A percentile compares a stretch with the other conserved stretches of the same genome.
Evolutionary conservation across 2,113 vertebrate species (phyloP).

Genomic region (Centrocercus urophasianus): DNA sequence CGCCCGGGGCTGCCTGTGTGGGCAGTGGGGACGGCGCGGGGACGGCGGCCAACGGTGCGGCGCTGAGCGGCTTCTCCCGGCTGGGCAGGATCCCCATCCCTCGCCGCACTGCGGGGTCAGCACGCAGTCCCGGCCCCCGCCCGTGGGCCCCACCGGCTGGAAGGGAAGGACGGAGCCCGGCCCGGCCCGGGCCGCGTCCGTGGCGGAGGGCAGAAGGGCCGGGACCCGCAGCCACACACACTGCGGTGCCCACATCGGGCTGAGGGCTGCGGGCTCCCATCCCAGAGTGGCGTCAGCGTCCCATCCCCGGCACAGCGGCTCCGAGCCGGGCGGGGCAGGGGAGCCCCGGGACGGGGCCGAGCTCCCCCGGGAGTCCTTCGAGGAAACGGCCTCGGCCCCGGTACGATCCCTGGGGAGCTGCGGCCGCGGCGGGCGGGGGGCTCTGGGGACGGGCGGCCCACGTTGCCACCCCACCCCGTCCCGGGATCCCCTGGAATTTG

Average conservation of each 20-base stretch:
- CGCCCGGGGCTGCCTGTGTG: conserved; percentile 34
- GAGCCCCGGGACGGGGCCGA: neutral
- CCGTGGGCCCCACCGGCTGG: neutral
- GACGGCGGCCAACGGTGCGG: fast-evolving
- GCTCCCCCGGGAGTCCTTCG: fast-evolving
- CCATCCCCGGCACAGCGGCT: fast-evolving
- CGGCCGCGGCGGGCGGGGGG: fast-evolving
- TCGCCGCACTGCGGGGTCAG: neutral
- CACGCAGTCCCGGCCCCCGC: neutral
- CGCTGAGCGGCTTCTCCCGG: neutral
- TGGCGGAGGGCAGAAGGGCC: too few species aligned
- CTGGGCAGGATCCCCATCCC: conserved; percentile 75
- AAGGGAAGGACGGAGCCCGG: neutral
- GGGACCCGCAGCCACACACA: fast-evolving
- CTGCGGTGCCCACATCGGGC: fast-evolving
- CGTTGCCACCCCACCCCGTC: neutral
- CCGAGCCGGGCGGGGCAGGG: neutral
- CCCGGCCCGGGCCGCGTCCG: fast-evolving
- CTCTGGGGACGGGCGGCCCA: neutral
- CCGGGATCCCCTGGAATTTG: fast-evolving
- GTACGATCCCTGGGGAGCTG: fast-evolving
- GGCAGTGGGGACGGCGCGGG: fast-evolving
- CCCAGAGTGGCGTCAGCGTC: too few species aligned
- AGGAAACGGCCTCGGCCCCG: neutral
- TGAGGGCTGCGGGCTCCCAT: fast-evolving